Evolutionary conservation across 1,140 invertebrate species (phyloP), one percentile per base, ranked within the genome.

Genomic region (Danaus plexippus): DNA sequence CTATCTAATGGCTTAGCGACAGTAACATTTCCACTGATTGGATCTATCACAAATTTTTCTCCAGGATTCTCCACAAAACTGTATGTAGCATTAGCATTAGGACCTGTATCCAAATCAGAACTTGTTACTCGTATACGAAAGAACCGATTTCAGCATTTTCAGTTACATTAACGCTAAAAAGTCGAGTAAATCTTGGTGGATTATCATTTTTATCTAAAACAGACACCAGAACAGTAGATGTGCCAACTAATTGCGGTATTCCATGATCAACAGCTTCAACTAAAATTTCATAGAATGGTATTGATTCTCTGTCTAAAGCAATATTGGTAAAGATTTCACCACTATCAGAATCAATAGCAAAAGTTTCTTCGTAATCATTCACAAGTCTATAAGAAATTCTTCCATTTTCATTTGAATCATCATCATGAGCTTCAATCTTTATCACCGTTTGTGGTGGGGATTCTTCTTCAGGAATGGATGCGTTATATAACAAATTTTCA

Each of bases 191-290:
- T 59, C 94, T 89, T 0, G 97, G 97, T 9, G 95, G 95, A 82
- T 98, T 97, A 80, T 99, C 97, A 85, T 99, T 98, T 80, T 96
- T 96, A 75, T 98, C 96, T 11, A 94, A 76, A 11, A 98, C 91
- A 6, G 92, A 94, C 0, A 98, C 89, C 11, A 95, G 72, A 0
- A 98, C 93, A 32, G 94, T 96, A 0, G 96, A 92, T 0, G 94
- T 93, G 9, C 96, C 95, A 1, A 94, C 94, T 47, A 95, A 80
- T 53, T 92, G 90, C 0, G 96, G 95, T 41, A 90, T 89, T 1
- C 97, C 97, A 70, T 95, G 91, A 83, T 99, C 97, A 1, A 93
- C 87, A 4, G 96, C 97, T 85, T 95, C 92, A 0, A 99, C 92
- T 2, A 92, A 90, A 13, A 99, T 81, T 61, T 93, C 91, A 85